Percentiles rank a stretch among this genome's conserved stretches.
These are phyloP conservation scores for Isurus oxyrinchus DNA, from an alignment of 2,113 vertebrate species.

Conservation along the genomic window DNA sequence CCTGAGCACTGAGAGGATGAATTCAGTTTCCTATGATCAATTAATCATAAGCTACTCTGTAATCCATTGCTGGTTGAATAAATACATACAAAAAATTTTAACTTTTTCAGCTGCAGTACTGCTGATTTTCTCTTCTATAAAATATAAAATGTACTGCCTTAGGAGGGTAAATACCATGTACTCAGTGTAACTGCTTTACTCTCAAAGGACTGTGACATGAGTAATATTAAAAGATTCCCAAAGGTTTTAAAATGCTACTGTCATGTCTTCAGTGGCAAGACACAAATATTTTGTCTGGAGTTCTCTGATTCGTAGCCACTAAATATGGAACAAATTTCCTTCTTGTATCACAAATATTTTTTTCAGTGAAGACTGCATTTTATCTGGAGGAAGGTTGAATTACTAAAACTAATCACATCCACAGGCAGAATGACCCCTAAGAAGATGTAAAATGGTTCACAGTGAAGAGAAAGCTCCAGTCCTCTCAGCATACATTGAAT, in stretches of 20 bases:
- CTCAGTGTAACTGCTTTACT: background rate
- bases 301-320: background rate
- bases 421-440: background rate
- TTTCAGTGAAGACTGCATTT: background rate
- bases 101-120: background rate
- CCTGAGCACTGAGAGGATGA: background rate
- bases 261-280: background rate
- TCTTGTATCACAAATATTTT: background rate
- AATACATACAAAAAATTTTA: background rate
- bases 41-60: background rate
- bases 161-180: background rate
- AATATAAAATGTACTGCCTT: background rate
- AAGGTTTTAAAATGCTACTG: background rate
- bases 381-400: background rate
- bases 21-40: background rate
- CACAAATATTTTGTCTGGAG: background rate
- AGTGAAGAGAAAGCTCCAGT: background rate
- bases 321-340: background rate
- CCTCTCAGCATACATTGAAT: background rate
- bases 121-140: background rate
- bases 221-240: background rate
- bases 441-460: background rate
- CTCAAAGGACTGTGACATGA: background rate
- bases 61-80: conserved; percentile 17
- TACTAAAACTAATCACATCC: background rate